These are phyloP conservation scores for Timema podura DNA, from an alignment of 2,888 invertebrate genomes.

Conservation along the genomic window DNA sequence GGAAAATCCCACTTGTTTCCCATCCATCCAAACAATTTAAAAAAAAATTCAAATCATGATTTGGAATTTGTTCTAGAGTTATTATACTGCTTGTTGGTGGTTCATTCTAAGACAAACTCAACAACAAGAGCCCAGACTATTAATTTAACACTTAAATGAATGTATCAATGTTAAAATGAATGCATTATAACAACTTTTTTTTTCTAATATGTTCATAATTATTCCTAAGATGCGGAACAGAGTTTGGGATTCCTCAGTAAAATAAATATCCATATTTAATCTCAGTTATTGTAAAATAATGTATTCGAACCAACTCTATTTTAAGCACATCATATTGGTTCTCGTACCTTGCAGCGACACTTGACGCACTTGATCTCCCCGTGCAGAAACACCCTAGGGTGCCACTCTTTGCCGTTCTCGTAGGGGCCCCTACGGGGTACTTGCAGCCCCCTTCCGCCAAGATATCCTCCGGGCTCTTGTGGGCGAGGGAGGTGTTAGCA, in stretches of 20 bases:
- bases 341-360: constrained; percentile 82
- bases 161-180: too few relatives aligned
- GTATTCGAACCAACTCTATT: not conserved
- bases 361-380: constrained; percentile 86
- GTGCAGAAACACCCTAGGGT: constrained; percentile 81
- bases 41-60: too few relatives aligned
- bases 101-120: too few relatives aligned
- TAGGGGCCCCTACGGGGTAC: constrained; percentile 63
- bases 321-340: not conserved
- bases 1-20: too few relatives aligned
- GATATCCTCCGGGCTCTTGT: constrained; percentile 61
- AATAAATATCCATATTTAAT: too few relatives aligned
- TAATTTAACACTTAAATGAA: too few relatives aligned
- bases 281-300: not conserved
- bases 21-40: too few relatives aligned
- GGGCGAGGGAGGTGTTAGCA: not conserved
- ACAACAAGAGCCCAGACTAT: too few relatives aligned
- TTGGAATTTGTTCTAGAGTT: too few relatives aligned
- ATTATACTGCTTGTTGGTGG: too few relatives aligned
- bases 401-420: constrained; percentile 75
- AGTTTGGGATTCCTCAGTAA: not conserved
- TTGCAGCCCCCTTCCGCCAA: constrained; percentile 78
- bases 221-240: not conserved
- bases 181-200: too few relatives aligned
- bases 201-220: too few relatives aligned